Conservation (phyloP, 2,888 invertebrate genomes). For the Cyaniris semiargus region DNA sequence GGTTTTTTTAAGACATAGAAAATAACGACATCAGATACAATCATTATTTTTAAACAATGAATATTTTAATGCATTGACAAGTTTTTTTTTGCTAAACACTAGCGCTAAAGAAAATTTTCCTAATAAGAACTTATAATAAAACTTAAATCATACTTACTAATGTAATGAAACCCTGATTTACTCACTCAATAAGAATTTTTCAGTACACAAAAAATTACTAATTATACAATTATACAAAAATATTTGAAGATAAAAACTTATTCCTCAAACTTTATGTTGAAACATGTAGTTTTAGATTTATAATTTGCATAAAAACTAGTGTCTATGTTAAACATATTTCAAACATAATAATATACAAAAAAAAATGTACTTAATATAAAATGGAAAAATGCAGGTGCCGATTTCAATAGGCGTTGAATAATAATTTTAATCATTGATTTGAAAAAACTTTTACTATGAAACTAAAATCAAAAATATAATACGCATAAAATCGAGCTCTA, state of each 20-base stretch:
- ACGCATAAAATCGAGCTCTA: background rate
- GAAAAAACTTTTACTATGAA: background rate
- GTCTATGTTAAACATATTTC: background rate
- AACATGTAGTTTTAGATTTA: too few relatives aligned
- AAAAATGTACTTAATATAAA: background rate
- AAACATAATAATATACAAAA: constrained; percentile 6
- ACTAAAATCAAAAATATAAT: background rate
- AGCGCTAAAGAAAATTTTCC: background rate
- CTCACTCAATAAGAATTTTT: background rate
- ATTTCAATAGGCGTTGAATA: background rate
- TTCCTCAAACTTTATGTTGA: background rate
- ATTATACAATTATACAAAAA: background rate
- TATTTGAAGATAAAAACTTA: background rate
- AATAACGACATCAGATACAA: background rate
- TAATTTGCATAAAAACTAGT: background rate
- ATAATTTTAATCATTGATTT: background rate
- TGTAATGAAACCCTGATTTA: background rate
- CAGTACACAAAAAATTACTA: background rate
- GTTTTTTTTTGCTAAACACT: background rate
- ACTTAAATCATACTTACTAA: background rate
- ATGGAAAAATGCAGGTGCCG: background rate
- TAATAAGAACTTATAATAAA: background rate
- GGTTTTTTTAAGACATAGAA: background rate
- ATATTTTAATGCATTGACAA: background rate
- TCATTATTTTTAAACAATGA: background rate